phyloP scores from a whole-genome alignment of 2,888 invertebrate species.

The Mesorhabditis spiculigera region DNA sequence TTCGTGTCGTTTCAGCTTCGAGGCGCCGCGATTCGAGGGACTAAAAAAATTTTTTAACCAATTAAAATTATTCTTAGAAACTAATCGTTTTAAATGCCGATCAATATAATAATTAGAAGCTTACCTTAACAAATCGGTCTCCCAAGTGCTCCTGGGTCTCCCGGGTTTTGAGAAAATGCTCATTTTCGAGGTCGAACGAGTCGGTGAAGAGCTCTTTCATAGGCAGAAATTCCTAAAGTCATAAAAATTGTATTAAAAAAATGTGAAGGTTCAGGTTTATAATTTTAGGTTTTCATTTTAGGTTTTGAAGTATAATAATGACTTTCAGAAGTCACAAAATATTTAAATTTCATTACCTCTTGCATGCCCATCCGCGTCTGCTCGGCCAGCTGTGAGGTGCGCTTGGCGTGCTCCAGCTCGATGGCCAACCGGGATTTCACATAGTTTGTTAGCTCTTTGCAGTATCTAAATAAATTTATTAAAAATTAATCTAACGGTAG shows the following conservation, averaged over 20 bases:
- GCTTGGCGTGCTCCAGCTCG: constrained; percentile 65
- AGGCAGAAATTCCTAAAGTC: constrained; percentile 39
- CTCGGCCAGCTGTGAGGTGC: constrained; percentile 63
- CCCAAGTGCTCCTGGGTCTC: constrained; percentile 36
- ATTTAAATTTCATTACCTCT: constrained; percentile 19
- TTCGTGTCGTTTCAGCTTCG: constrained; percentile 47
- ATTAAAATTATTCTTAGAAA: background rate
- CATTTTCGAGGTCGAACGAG: constrained; percentile 39
- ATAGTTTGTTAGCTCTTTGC: constrained; percentile 65
- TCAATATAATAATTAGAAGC: background rate
- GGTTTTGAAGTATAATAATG: too few relatives aligned
- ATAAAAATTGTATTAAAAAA: background rate
- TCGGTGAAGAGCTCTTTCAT: constrained; percentile 40
- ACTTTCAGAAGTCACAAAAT: background rate
- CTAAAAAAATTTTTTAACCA: constrained; percentile 12
- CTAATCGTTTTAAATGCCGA: too few relatives aligned
- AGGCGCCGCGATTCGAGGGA: constrained; percentile 49
- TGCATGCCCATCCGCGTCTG: constrained; percentile 37
- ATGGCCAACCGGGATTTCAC: constrained; percentile 62
- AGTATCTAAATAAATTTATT: constrained; percentile 59
- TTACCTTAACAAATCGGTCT: constrained; percentile 36
- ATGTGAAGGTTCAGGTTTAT: background rate
- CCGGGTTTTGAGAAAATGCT: constrained; percentile 29
- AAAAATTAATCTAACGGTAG: background rate
- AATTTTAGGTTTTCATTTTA: background rate